phyloP scores from a whole-genome alignment of 2,113 vertebrate species.

The Rhinoptilus africanus region DNA sequence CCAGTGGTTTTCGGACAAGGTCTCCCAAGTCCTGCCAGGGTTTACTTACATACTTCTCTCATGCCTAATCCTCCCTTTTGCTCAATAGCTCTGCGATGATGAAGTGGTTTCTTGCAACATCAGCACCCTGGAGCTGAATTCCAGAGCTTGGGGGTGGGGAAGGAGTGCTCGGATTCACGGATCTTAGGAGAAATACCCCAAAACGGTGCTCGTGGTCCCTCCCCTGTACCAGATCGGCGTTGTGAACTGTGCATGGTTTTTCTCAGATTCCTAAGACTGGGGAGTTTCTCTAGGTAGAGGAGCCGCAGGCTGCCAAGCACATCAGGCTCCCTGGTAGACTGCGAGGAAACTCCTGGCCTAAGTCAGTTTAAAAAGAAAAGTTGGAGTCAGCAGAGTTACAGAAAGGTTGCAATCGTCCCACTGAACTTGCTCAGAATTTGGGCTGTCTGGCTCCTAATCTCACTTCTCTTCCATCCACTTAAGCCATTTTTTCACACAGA shows the following conservation, averaged over 20 bases:
- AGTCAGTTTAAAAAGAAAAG: conserved; percentile 1
- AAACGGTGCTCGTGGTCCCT: neutral
- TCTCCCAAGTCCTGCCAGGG: neutral
- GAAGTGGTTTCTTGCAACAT: conserved; percentile 44
- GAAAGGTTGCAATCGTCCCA: neutral
- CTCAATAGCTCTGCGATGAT: neutral
- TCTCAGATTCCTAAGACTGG: neutral
- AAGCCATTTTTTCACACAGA: neutral
- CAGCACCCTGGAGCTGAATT: neutral
- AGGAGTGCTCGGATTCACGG: neutral
- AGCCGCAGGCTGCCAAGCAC: neutral
- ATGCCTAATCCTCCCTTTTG: neutral
- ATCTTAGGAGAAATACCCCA: neutral
- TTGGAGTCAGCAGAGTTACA: neutral
- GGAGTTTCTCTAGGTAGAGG: neutral
- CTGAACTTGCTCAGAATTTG: neutral
- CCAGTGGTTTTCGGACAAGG: neutral
- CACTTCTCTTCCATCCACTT: neutral
- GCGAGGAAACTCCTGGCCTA: neutral
- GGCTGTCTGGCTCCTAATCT: neutral
- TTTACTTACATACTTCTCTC: neutral
- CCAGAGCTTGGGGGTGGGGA: neutral
- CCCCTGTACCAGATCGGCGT: rapidly evolving
- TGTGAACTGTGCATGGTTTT: neutral
- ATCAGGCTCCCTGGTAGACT: neutral